These are phyloP conservation scores for Lobophora halterata DNA, from an alignment of 2,888 invertebrate genomes.

Conservation along the genomic window DNA sequence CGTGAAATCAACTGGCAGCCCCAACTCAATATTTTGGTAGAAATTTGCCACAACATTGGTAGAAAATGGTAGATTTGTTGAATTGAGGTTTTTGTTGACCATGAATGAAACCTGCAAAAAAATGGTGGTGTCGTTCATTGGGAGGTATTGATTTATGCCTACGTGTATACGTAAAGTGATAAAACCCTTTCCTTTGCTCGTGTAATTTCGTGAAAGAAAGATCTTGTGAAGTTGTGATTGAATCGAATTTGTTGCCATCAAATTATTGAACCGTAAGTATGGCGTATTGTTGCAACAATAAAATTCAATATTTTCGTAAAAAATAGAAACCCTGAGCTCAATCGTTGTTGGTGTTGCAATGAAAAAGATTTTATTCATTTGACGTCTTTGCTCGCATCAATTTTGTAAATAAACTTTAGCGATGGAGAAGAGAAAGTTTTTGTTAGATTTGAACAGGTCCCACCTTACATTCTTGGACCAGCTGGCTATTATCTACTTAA, in stretches of 20 bases:
- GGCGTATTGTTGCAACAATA: conserved; percentile 71
- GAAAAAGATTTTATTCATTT: conserved; percentile 38
- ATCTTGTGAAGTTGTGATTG: too few species aligned
- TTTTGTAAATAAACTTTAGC: neutral
- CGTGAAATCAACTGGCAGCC: conserved; percentile 18
- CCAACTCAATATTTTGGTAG: conserved; percentile 17
- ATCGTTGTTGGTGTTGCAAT: conserved; percentile 77
- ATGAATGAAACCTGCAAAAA: conserved; percentile 5
- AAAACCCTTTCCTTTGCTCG: too few species aligned
- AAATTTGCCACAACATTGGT: conserved; percentile 6
- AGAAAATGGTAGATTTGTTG: conserved; percentile 17
- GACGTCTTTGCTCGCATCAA: conserved; percentile 27
- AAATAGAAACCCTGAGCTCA: conserved; percentile 66
- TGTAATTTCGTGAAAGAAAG: too few species aligned
- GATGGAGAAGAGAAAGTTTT: neutral
- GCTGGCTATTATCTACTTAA: too few species aligned
- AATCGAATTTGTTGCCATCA: conserved; percentile 63
- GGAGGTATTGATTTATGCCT: too few species aligned
- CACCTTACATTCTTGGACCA: too few species aligned
- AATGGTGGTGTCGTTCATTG: conserved; percentile 31
- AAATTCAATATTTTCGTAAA: conserved; percentile 48
- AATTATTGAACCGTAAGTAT: conserved; percentile 53
- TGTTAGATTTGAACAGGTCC: too few species aligned
- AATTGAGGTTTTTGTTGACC: neutral
- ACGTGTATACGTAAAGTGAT: too few species aligned